Conservation (phyloP, 1,140 invertebrate species). For the Bombus superbus region DNA sequence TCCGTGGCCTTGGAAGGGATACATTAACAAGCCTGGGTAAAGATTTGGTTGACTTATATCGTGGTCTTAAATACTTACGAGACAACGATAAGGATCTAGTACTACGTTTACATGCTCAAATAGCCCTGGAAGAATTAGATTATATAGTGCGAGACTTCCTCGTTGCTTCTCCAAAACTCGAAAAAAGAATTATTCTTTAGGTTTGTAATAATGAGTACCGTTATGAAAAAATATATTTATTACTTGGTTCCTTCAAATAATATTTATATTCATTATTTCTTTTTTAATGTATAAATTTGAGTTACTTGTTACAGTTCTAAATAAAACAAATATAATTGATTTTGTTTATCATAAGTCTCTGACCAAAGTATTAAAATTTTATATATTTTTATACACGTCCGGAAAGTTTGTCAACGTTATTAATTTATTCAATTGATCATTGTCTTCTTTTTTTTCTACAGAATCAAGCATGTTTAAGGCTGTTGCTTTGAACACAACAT, state of each 20-base stretch:
- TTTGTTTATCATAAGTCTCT: neutral
- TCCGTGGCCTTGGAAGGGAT: slow-evolving; percentile 89
- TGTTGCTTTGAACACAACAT: no score
- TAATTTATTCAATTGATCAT: neutral
- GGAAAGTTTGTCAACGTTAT: neutral
- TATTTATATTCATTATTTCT: neutral
- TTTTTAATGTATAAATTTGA: neutral
- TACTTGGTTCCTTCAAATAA: slow-evolving; percentile 17
- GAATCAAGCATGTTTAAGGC: neutral
- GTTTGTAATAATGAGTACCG: neutral
- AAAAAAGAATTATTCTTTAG: slow-evolving; percentile 83
- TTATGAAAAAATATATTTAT: slow-evolving; percentile 11
- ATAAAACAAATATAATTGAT: neutral
- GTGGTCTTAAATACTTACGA: slow-evolving; percentile 86
- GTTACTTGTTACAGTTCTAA: neutral
- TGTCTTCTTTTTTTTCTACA: neutral
- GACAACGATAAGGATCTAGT: slow-evolving; percentile 87
- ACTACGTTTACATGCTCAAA: slow-evolving; percentile 88
- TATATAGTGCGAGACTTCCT: slow-evolving; percentile 86
- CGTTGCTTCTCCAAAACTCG: slow-evolving; percentile 83
- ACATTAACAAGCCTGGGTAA: slow-evolving; percentile 86
- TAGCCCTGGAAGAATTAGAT: slow-evolving; percentile 91
- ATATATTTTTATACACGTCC: neutral
- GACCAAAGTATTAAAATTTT: neutral
- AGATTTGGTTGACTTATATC: slow-evolving; percentile 87